These are phyloP conservation scores for Napeogenes inachia DNA, from an alignment of 2,888 invertebrate genomes.

Conservation along the genomic window DNA sequence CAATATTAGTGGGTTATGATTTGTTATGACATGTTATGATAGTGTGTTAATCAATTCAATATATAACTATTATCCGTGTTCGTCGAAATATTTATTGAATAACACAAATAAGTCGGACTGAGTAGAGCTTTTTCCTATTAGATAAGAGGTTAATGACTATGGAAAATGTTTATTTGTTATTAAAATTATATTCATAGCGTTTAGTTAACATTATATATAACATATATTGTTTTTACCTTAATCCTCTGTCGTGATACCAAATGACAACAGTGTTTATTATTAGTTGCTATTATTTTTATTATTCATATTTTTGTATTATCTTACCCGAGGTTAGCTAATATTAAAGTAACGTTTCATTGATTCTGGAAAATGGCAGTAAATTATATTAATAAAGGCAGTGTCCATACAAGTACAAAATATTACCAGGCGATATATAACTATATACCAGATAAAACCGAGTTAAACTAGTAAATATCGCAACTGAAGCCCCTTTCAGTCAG, in stretches of 20 bases:
- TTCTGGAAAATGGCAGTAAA: neutral
- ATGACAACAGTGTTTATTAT: too few species aligned
- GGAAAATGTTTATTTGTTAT: neutral
- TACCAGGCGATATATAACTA: neutral
- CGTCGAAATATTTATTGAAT: neutral
- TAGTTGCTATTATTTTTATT: too few species aligned
- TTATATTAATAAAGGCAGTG: neutral
- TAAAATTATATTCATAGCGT: too few species aligned
- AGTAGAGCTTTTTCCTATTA: neutral
- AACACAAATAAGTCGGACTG: neutral
- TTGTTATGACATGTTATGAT: too few species aligned
- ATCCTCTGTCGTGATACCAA: too few species aligned
- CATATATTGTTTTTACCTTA: too few species aligned
- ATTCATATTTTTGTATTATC: neutral
- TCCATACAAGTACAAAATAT: neutral
- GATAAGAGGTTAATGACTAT: neutral
- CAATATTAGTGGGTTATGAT: too few species aligned
- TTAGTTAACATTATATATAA: too few species aligned
- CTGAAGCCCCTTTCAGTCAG: constrained; percentile 6
- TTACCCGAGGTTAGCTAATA: neutral
- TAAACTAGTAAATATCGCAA: constrained; percentile 6
- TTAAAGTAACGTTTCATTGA: neutral
- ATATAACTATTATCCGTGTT: neutral
- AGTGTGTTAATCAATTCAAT: neutral
- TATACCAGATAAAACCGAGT: constrained; percentile 15